Conservation (phyloP, 1,140 invertebrate species). For the Schlechtendalia chinensis region DNA sequence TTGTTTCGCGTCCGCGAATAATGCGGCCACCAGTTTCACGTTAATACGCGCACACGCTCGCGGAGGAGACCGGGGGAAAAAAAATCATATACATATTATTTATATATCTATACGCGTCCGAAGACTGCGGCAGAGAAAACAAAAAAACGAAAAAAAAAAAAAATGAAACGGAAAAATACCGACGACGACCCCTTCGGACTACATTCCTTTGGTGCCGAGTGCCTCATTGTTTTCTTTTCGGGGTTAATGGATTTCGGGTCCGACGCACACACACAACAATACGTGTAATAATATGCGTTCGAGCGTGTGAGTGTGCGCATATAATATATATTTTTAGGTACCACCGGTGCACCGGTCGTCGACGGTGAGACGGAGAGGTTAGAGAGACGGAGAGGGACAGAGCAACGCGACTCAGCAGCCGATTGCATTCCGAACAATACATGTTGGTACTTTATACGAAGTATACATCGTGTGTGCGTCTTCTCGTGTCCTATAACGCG, state of each 20-base stretch:
- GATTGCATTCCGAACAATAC: constrained; percentile 40
- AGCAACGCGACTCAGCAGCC: not conserved
- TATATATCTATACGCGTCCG: not conserved
- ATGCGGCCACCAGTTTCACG: constrained; percentile 26
- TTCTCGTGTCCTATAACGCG: not conserved
- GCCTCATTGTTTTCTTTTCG: constrained; percentile 49
- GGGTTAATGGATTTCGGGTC: constrained; percentile 49
- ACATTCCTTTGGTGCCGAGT: constrained; percentile 38
- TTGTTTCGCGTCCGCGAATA: constrained; percentile 35
- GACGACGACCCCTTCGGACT: constrained; percentile 47
- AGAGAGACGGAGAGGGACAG: not conserved
- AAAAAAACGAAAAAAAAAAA: constrained; percentile 13
- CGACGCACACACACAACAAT: constrained; percentile 9
- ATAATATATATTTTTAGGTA: too few species aligned
- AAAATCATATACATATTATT: constrained; percentile 3
- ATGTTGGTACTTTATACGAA: not conserved
- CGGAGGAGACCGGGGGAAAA: too few species aligned
- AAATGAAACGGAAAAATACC: constrained; percentile 15
- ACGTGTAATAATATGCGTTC: not conserved
- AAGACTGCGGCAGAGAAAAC: not conserved
- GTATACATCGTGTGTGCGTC: not conserved
- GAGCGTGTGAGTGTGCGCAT: not conserved
- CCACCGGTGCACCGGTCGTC: constrained; percentile 2
- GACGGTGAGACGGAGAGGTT: not conserved
- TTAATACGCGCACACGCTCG: not conserved